A percentile compares a stretch with the other conserved stretches of the same genome.
These are phyloP conservation scores for Dunckerocampus dactyliophorus DNA, from an alignment of 2,113 vertebrate species.

Conservation along the genomic window DNA sequence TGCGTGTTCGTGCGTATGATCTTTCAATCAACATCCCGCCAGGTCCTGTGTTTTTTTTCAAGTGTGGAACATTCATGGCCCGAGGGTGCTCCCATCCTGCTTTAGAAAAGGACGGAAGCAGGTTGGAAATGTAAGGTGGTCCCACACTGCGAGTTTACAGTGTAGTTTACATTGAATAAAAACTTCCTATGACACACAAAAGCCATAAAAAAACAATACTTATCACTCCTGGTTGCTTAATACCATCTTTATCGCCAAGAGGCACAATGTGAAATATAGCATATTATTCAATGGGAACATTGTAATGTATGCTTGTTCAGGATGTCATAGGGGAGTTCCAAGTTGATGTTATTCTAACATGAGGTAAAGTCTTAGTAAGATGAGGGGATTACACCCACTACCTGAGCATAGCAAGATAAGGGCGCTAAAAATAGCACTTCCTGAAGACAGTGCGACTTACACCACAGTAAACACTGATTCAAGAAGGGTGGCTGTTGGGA, in stretches of 20 bases:
- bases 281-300: background rate
- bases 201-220: constrained; percentile 24
- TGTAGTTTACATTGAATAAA: constrained; percentile 30
- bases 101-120: constrained; percentile 64
- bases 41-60: constrained; percentile 46
- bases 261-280: background rate
- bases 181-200: constrained; percentile 13
- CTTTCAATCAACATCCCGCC: constrained; percentile 19
- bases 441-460: constrained; percentile 27
- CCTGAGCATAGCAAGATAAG: constrained; percentile 19
- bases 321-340: background rate
- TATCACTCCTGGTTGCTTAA: constrained; percentile 1
- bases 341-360: background rate
- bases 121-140: constrained; percentile 28
- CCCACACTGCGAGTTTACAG: constrained; percentile 22
- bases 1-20: too few relatives aligned
- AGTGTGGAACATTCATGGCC: constrained; percentile 50
- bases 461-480: constrained; percentile 7
- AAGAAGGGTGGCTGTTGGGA: constrained; percentile 12
- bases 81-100: constrained; percentile 70
- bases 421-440: constrained; percentile 37
- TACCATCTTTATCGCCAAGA: background rate
- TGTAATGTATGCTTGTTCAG: background rate
- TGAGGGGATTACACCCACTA: constrained; percentile 5
- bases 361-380: constrained; percentile 10